Evolutionary conservation across 1,140 invertebrate genomes (phyloP).

Genomic region (Megathymus violae): DNA sequence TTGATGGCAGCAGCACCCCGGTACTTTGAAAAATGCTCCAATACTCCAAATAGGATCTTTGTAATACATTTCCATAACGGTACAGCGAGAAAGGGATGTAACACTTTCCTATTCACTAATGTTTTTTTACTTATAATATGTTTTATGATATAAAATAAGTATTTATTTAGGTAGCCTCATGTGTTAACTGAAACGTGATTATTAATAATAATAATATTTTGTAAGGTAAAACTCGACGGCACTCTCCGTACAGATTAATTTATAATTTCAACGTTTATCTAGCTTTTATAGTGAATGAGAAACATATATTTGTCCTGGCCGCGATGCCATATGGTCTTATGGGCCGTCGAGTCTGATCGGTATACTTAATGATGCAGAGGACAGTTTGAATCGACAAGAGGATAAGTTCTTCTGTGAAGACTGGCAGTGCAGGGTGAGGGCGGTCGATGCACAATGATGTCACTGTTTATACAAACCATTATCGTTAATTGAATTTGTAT

Average conservation of each 20-base stretch:
- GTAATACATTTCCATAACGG: constrained; percentile 62
- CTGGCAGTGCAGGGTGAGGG: constrained; percentile 50
- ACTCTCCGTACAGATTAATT: background rate
- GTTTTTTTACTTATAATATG: constrained; percentile 68
- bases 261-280: constrained; percentile 19
- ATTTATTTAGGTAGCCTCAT: constrained; percentile 77
- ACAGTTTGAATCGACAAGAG: constrained; percentile 40
- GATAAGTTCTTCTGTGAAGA: constrained; percentile 72
- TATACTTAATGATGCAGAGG: constrained; percentile 34
- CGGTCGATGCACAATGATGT: constrained; percentile 70
- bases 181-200: constrained; percentile 45
- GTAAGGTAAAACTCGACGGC: constrained; percentile 31
- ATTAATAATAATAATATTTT: constrained; percentile 33
- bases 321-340: background rate
- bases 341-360: constrained; percentile 22
- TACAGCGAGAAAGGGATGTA: constrained; percentile 53
- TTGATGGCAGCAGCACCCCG: constrained; percentile 40
- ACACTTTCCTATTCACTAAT: constrained; percentile 61
- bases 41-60: constrained; percentile 40
- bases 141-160: constrained; percentile 79
- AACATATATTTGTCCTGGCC: background rate
- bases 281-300: constrained; percentile 6
- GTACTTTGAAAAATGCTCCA: constrained; percentile 40
- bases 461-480: constrained; percentile 77
- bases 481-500: too few relatives aligned